Evolutionary conservation across 2,888 invertebrate genomes (phyloP).

Genomic region (Mystacides longicornis): DNA sequence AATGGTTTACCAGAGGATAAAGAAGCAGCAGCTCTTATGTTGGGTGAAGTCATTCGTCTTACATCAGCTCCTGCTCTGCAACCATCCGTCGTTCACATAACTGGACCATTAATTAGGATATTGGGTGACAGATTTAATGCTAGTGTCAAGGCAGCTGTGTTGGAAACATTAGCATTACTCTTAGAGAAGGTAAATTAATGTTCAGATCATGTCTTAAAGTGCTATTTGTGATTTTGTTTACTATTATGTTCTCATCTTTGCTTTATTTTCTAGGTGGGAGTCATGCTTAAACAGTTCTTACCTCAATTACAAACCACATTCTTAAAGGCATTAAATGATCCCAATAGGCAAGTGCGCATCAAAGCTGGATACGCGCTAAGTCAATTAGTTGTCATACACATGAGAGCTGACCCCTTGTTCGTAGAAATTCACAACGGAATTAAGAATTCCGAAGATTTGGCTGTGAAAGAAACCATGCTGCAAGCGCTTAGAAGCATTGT

Average conservation of each 20-base stretch:
- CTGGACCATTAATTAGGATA: conserved; percentile 95
- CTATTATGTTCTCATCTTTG: conserved; percentile 1
- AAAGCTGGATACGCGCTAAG: conserved; percentile 85
- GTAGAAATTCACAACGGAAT: conserved; percentile 84
- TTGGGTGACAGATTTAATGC: conserved; percentile 92
- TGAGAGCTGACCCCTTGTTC: conserved; percentile 90
- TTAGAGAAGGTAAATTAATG: conserved; percentile 65
- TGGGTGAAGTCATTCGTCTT: conserved; percentile 74
- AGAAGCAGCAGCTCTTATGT: conserved; percentile 88
- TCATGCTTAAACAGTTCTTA: conserved; percentile 93
- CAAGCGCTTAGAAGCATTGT: conserved; percentile 84
- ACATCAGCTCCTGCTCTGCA: conserved; percentile 85
- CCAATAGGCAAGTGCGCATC: conserved; percentile 77
- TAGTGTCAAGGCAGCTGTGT: conserved; percentile 90
- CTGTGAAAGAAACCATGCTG: conserved; percentile 85
- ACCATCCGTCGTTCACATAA: conserved; percentile 94
- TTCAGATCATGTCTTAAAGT: not conserved
- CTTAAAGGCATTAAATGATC: conserved; percentile 88
- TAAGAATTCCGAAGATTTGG: conserved; percentile 75
- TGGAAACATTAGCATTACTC: conserved; percentile 89
- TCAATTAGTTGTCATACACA: conserved; percentile 84
- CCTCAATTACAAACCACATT: conserved; percentile 98
- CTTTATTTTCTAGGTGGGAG: conserved; percentile 64
- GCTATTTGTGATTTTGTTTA: not conserved
- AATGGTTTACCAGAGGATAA: conserved; percentile 94